These are phyloP conservation scores for Porites lobata DNA, from an alignment of 92 coral and sea anemone genomes.

Conservation along the genomic window DNA sequence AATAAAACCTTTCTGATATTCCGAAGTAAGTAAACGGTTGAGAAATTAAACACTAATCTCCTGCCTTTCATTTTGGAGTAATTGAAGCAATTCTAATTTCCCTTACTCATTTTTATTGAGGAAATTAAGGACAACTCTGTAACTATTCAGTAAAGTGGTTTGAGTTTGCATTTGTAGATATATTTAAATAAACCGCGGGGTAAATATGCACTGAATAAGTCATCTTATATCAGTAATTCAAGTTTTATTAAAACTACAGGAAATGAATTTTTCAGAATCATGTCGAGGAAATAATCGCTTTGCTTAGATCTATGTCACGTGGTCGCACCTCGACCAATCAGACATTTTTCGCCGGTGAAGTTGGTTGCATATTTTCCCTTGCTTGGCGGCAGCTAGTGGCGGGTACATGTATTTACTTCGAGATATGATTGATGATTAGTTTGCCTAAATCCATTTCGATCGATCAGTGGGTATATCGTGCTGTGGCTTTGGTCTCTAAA, in stretches of 20 bases:
- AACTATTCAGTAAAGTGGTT: slow-evolving; percentile 13
- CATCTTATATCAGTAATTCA: neutral
- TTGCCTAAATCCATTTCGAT: too few species aligned
- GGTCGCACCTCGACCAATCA: too few species aligned
- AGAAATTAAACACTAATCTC: neutral
- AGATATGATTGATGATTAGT: too few species aligned
- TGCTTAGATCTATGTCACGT: neutral
- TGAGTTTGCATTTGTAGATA: slow-evolving; percentile 5
- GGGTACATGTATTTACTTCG: too few species aligned
- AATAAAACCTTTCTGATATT: neutral
- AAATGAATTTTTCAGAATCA: neutral
- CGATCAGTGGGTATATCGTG: too few species aligned
- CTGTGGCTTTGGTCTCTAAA: too few species aligned
- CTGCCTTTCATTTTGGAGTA: neutral
- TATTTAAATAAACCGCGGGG: neutral
- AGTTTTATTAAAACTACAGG: slow-evolving; percentile 1
- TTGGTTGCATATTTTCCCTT: too few species aligned
- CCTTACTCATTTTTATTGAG: neutral
- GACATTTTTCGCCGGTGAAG: too few species aligned
- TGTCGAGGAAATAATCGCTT: neutral
- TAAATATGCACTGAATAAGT: neutral
- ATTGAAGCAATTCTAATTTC: neutral
- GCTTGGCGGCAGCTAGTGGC: too few species aligned
- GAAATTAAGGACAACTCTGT: slow-evolving; percentile 18
- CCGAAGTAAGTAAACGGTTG: neutral